Percentiles rank a stretch among this genome's conserved stretches.
Conservation (phyloP, 2,797 vertebrate genomes). For the Gallirallus australis region DNA sequence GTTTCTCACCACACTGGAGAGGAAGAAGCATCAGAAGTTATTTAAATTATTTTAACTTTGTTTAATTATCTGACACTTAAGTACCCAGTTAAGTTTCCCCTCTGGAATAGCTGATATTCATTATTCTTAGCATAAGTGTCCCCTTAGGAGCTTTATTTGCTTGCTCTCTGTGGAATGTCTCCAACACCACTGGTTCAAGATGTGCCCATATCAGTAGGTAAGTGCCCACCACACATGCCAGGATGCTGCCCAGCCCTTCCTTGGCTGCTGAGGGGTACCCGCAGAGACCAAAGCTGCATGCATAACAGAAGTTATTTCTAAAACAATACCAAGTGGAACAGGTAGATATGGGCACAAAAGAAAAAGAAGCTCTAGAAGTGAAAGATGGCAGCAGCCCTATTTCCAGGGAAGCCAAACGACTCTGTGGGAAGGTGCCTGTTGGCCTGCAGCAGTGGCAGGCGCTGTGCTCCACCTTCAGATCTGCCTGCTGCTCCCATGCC, state of each 20-base stretch:
- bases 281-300: background rate
- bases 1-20: background rate
- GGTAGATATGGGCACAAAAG: background rate
- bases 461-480: background rate
- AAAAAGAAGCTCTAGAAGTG: background rate
- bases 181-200: background rate
- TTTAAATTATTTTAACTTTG: background rate
- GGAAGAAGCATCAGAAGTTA: background rate
- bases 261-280: background rate
- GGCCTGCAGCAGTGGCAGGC: background rate
- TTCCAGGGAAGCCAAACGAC: background rate
- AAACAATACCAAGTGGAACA: slow-evolving; percentile 26
- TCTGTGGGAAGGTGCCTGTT: background rate
- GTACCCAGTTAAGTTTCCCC: background rate
- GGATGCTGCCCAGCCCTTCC: background rate
- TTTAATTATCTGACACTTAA: background rate
- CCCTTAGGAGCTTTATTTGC: background rate
- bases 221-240: rapidly evolving
- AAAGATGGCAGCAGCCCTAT: background rate
- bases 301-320: background rate
- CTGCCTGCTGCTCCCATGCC: background rate
- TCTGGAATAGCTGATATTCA: background rate
- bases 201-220: rapidly evolving
- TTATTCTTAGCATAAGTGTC: background rate
- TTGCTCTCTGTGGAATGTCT: background rate